These are phyloP conservation scores for Anthoscopus minutus DNA, from an alignment of 2,113 vertebrate species.

Conservation along the genomic window DNA sequence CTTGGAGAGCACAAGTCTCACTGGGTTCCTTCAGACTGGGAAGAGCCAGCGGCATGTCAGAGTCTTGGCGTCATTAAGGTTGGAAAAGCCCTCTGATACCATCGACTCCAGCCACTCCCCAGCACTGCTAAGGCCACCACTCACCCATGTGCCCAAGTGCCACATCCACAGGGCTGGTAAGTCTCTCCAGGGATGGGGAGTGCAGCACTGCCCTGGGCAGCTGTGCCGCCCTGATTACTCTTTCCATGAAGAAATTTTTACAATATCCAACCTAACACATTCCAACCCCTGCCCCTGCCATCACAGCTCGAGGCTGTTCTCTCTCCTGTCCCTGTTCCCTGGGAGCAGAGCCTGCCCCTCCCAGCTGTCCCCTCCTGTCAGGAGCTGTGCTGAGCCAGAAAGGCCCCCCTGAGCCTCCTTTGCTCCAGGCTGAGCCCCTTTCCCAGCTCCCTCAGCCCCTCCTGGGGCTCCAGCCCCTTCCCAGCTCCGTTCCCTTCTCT, in stretches of 20 bases:
- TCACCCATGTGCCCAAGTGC: background rate
- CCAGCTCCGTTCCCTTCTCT: background rate
- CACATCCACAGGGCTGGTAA: background rate
- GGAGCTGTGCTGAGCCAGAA: background rate
- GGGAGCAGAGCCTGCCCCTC: background rate
- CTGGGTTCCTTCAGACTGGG: background rate
- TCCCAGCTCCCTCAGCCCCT: background rate
- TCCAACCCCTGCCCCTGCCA: too few species aligned
- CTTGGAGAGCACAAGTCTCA: background rate
- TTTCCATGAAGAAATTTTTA: background rate
- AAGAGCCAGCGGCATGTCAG: background rate
- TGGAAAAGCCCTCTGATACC: background rate
- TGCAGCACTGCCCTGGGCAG: background rate
- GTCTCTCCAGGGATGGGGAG: background rate
- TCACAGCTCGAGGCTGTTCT: accelerated
- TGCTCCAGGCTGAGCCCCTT: background rate
- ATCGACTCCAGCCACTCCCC: background rate
- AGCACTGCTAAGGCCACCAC: background rate
- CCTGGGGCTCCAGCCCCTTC: background rate
- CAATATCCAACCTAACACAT: accelerated
- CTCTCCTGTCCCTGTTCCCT: background rate
- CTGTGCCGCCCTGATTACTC: background rate
- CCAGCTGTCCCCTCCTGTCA: background rate
- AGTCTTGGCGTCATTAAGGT: too few species aligned
- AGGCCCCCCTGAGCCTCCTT: background rate